Base-by-base conservation (phyloP, 2,113 vertebrate species). In the Grallaria varia region DNA sequence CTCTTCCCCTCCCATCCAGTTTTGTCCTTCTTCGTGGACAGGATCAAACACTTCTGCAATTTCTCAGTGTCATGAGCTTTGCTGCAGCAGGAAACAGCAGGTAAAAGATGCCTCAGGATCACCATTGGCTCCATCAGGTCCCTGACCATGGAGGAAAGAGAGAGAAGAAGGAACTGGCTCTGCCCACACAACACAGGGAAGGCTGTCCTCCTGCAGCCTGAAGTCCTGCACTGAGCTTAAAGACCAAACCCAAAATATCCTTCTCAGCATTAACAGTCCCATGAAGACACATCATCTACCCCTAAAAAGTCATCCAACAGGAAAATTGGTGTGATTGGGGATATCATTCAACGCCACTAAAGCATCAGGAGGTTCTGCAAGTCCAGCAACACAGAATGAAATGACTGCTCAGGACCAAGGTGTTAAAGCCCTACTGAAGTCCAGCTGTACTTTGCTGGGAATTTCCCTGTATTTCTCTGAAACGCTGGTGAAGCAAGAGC, bases 361-460 rank as follows among this genome's bases (percentile, higher is more conserved):
- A 50, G 25, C 59, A 20, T 0, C 31, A 10, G 27, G 18, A 56
- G 68, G 24, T 21, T 8, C 52, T 14, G 30, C 25, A 2, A 3
- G 42, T 3, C 5, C 12, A 33, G 24, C 9, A 24, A 8, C 62
- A 8, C n/a, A 28, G 14, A 31, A 8, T 1, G 2, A 60, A 53
- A 4, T 0, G 24, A 22, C 75, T 33, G 40, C 5, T 28, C 59
- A 8, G 33, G 31, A 49, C 47, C 37, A 2, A 4, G 23, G 0
- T 2, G 4, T 0, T 1, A 0, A 27, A 33, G 25, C 24, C 58
- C 50, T 5, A 0, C 25, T 12, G 18, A 30, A 89, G 52, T 25
- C 28, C 93, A 16, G 37, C 25, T 20, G 4, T 5, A 1, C 6
- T 62, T 19, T 20, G 1, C 37, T 69, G 52, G 12, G 31, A 14